Conservation (phyloP, 2,113 vertebrate species). For the Rhea pennata region DNA sequence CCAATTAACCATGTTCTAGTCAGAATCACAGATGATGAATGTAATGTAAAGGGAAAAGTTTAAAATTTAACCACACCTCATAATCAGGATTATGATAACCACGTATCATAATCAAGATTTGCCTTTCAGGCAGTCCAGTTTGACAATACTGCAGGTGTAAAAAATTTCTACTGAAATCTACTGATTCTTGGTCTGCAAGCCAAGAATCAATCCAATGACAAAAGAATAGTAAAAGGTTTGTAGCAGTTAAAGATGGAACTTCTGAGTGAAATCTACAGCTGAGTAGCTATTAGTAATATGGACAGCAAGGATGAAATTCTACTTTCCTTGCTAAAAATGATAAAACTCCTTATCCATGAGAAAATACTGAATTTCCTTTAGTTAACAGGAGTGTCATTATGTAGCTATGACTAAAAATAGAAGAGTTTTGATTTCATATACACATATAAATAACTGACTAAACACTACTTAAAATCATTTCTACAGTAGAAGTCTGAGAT, state of each 20-base stretch:
- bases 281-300: background rate
- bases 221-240: background rate
- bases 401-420: background rate
- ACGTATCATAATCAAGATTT: background rate
- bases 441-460: background rate
- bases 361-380: background rate
- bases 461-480: too few species aligned
- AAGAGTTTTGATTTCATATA: background rate
- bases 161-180: background rate
- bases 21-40: background rate
- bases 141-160: background rate
- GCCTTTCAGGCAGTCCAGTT: background rate
- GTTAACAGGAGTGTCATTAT: background rate
- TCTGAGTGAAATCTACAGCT: background rate
- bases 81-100: background rate
- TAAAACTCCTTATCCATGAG: background rate
- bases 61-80: background rate
- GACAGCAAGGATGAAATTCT: background rate
- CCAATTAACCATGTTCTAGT: background rate
- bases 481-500: too few species aligned
- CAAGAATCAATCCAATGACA: background rate
- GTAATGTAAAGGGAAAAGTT: background rate
- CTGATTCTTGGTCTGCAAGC: background rate
- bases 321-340: background rate
- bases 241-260: background rate